Percentiles rank a stretch among this genome's conserved stretches.
phyloP scores from a whole-genome alignment of 1,140 invertebrate species.

The Cherax quadricarinatus region DNA sequence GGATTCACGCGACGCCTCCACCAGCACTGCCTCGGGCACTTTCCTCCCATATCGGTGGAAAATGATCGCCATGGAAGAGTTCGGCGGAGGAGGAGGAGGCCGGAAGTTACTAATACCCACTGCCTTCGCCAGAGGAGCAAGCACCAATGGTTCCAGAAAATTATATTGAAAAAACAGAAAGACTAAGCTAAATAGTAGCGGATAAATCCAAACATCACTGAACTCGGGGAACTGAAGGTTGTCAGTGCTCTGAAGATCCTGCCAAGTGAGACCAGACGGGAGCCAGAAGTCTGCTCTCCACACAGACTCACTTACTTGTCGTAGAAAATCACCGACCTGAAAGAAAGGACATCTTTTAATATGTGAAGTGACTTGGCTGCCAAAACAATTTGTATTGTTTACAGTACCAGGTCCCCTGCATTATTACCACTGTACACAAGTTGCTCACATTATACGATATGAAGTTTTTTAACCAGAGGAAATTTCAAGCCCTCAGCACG shows the following conservation, averaged over 20 bases:
- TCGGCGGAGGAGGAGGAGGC: conserved; percentile 10
- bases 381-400: not conserved
- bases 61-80: not conserved
- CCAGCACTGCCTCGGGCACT: conserved; percentile 10
- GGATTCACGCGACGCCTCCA: conserved; percentile 86
- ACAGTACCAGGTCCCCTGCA: not conserved
- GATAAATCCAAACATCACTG: conserved; percentile 82
- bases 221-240: conserved; percentile 88
- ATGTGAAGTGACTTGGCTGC: not conserved
- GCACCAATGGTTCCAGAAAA: conserved; percentile 13
- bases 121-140: conserved; percentile 26
- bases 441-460: not conserved
- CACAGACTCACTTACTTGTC: not conserved
- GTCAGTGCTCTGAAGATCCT: conserved; percentile 86
- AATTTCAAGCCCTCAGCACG: not conserved
- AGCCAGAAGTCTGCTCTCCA: conserved; percentile 57
- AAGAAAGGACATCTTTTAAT: not conserved
- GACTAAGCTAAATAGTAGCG: conserved; percentile 4
- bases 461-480: not conserved
- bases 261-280: conserved; percentile 89
- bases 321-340: not conserved
- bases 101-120: not conserved
- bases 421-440: no score
- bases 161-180: conserved; percentile 27
- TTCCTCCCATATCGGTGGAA: not conserved